These are phyloP conservation scores for Asobara japonica DNA, from an alignment of 1,140 invertebrate species.

Conservation along the genomic window DNA sequence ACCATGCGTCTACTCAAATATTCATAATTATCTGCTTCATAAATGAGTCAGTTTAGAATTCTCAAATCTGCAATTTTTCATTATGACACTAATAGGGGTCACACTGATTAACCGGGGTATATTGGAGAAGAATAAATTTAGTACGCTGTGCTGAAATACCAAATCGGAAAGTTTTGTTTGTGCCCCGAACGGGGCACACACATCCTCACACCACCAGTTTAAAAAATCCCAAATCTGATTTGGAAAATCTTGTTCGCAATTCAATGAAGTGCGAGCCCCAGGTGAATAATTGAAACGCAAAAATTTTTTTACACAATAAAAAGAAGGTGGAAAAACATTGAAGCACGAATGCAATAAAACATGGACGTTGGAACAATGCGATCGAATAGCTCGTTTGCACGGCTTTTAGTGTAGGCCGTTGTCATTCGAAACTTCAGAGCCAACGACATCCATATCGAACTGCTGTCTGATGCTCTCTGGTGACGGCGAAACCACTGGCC, in stretches of 20 bases:
- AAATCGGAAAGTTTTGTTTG: too few relatives aligned
- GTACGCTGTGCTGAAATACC: too few relatives aligned
- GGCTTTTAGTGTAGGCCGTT: neutral
- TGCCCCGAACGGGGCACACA: too few relatives aligned
- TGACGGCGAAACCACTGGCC: slow-evolving; percentile 10
- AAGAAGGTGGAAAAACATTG: neutral
- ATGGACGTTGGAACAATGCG: slow-evolving; percentile 10
- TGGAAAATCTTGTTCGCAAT: neutral
- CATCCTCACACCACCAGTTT: too few relatives aligned
- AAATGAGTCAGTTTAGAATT: too few relatives aligned
- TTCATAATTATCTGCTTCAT: too few relatives aligned
- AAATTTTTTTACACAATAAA: neutral
- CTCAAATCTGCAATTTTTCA: too few relatives aligned
- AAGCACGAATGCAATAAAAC: slow-evolving; percentile 5
- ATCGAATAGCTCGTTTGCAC: slow-evolving; percentile 11
- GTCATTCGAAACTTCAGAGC: slow-evolving; percentile 3
- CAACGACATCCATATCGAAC: slow-evolving; percentile 14
- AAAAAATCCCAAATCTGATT: too few relatives aligned
- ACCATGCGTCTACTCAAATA: too few relatives aligned
- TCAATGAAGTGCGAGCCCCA: neutral
- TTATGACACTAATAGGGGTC: too few relatives aligned
- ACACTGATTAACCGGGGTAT: too few relatives aligned
- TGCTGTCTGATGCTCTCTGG: slow-evolving; percentile 1
- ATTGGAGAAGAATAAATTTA: too few relatives aligned
- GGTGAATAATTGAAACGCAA: neutral